These are phyloP conservation scores for Cyclargus thomasi DNA, from an alignment of 1,140 invertebrate genomes.

Conservation along the genomic window DNA sequence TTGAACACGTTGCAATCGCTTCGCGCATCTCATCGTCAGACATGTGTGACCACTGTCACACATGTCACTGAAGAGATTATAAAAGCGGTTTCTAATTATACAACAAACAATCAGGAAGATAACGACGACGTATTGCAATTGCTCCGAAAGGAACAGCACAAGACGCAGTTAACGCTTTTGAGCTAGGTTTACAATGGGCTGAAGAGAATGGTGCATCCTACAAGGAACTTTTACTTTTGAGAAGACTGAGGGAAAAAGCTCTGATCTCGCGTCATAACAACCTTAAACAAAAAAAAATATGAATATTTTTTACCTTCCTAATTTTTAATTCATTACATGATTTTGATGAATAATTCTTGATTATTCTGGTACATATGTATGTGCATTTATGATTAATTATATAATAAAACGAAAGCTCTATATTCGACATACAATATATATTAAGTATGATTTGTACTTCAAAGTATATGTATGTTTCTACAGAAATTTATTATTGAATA, in stretches of 20 bases:
- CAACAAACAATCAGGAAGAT: slow-evolving; percentile 35
- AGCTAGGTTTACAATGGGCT: slow-evolving; percentile 48
- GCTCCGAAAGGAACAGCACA: slow-evolving; percentile 35
- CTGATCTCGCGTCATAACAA: slow-evolving; percentile 39
- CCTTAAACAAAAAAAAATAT: slow-evolving; percentile 39
- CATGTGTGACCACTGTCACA: slow-evolving; percentile 36
- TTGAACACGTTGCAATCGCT: no score
- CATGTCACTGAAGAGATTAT: slow-evolving; percentile 39
- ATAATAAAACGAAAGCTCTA: slow-evolving; percentile 26
- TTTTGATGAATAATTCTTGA: slow-evolving; percentile 31
- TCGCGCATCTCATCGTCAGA: no score
- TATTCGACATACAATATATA: slow-evolving; percentile 28
- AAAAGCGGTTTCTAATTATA: slow-evolving; percentile 32
- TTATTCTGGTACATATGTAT: slow-evolving; percentile 29
- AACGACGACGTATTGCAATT: slow-evolving; percentile 40
- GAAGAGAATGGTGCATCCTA: slow-evolving; percentile 44
- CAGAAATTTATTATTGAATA: no score
- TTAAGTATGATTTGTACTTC: slow-evolving; percentile 25
- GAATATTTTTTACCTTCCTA: slow-evolving; percentile 37
- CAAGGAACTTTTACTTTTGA: no score
- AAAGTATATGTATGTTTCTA: no score
- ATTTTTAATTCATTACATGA: slow-evolving; percentile 25
- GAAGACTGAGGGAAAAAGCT: slow-evolving; percentile 46
- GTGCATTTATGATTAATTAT: slow-evolving; percentile 23
- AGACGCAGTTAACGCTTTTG: slow-evolving; percentile 43